Evolutionary conservation across 2,888 invertebrate genomes (phyloP).

Genomic region (Oscheius myriophilus): DNA sequence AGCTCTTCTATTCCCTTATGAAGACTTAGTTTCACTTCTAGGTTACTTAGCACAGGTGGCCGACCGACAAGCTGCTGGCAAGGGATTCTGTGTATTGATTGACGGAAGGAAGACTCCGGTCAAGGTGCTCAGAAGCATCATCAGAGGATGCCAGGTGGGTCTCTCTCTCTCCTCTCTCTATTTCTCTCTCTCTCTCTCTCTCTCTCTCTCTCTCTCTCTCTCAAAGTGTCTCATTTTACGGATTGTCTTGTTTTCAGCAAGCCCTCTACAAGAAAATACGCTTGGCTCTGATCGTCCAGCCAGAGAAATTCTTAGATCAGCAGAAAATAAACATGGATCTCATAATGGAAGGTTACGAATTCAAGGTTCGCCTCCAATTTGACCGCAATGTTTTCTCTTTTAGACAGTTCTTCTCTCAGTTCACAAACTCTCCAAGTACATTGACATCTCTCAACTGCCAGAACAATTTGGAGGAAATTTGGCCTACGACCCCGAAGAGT

Average conservation of each 20-base stretch:
- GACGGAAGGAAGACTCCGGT: constrained; percentile 58
- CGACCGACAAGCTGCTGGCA: constrained; percentile 17
- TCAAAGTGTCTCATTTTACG: background rate
- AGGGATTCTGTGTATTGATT: constrained; percentile 60
- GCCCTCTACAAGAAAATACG: constrained; percentile 60
- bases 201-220: background rate
- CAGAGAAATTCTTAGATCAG: constrained; percentile 83
- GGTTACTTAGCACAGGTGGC: constrained; percentile 35
- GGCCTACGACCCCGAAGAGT: constrained; percentile 80
- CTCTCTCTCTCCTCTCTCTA: background rate
- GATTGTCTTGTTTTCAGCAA: constrained; percentile 48
- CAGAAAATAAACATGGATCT: constrained; percentile 75
- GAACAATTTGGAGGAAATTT: constrained; percentile 81
- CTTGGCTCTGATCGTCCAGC: constrained; percentile 77
- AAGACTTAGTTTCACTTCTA: constrained; percentile 51
- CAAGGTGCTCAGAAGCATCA: constrained; percentile 56
- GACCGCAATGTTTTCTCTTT: too few species aligned
- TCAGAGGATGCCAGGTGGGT: constrained; percentile 59
- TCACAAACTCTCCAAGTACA: constrained; percentile 79
- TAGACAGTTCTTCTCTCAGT: constrained; percentile 81
- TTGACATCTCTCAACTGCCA: constrained; percentile 80
- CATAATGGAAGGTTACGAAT: constrained; percentile 62
- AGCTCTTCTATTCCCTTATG: constrained; percentile 37
- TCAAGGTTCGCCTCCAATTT: constrained; percentile 57
- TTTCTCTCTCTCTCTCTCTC: background rate